Conservation (phyloP, 23 tunicate species). For the Phallusia fumigata region DNA sequence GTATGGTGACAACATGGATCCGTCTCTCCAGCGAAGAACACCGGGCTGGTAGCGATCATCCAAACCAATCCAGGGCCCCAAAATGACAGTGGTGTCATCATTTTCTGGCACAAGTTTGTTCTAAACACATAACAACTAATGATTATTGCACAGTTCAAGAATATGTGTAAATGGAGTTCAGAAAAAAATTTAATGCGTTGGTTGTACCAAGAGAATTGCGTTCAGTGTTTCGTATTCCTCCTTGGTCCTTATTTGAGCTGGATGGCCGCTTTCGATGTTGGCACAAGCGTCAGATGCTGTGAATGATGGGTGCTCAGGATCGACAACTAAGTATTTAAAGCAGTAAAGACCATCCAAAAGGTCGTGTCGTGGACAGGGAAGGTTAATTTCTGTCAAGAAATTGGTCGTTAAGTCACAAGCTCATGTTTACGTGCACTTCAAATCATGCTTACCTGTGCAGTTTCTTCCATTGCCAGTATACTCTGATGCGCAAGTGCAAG, state of each 20-base stretch:
- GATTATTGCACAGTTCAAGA: too few relatives aligned
- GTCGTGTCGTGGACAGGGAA: conserved; percentile 34
- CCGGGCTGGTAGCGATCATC: conserved; percentile 37
- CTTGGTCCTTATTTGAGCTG: conserved; percentile 34
- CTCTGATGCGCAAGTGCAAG: conserved; percentile 42
- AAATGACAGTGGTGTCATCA: conserved; percentile 16
- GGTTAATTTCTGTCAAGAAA: background rate
- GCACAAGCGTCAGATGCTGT: conserved; percentile 53
- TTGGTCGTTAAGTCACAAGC: background rate
- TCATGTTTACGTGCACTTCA: background rate
- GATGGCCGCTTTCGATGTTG: conserved; percentile 49
- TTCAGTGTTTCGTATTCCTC: conserved; percentile 40
- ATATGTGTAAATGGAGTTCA: too few relatives aligned
- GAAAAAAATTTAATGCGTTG: too few relatives aligned
- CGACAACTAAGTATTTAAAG: conserved; percentile 27
- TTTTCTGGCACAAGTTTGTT: conserved; percentile 28
- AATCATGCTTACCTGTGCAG: conserved; percentile 37
- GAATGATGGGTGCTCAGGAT: conserved; percentile 23
- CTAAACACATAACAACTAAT: background rate
- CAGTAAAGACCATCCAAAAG: conserved; percentile 43
- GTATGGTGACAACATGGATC: conserved; percentile 18
- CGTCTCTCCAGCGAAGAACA: conserved; percentile 59
- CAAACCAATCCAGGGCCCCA: conserved; percentile 69
- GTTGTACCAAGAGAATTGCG: conserved; percentile 38
- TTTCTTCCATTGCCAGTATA: conserved; percentile 49